Conservation (phyloP, 2,797 vertebrate genomes). For the Centroberyx gerrardi region DNA sequence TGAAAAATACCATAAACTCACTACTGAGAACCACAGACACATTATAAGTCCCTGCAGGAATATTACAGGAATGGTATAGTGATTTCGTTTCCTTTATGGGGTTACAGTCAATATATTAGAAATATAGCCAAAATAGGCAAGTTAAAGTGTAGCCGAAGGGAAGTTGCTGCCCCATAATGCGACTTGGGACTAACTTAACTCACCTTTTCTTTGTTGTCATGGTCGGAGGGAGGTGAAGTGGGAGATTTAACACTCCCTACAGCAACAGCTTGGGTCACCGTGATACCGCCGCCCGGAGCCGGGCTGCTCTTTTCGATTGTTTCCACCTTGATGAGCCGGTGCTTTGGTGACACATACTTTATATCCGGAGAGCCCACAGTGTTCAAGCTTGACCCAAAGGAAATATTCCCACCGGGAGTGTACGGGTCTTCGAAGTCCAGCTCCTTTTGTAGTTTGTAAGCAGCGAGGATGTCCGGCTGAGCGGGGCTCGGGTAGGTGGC, state of each 20-base stretch:
- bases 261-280: conserved; percentile 77
- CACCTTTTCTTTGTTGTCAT: conserved; percentile 89
- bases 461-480: conserved; percentile 94
- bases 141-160: not conserved
- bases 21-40: no score
- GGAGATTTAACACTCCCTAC: conserved; percentile 81
- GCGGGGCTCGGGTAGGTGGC: conserved; percentile 83
- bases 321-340: conserved; percentile 94
- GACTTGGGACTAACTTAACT: conserved; percentile 52
- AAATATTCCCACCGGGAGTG: conserved; percentile 84
- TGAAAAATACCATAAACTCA: no score
- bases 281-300: conserved; percentile 78
- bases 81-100: no score
- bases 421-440: conserved; percentile 98
- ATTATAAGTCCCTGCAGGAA: no score
- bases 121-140: no score
- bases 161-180: conserved; percentile 1
- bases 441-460: conserved; percentile 95
- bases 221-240: conserved; percentile 83
- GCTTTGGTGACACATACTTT: conserved; percentile 91
- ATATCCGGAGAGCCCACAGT: conserved; percentile 82
- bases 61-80: no score
- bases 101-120: no score
- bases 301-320: conserved; percentile 85
- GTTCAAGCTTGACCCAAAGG: conserved; percentile 79